Base-by-base conservation (phyloP, 2,888 invertebrate genomes). In the Trachelus stipa region DNA sequence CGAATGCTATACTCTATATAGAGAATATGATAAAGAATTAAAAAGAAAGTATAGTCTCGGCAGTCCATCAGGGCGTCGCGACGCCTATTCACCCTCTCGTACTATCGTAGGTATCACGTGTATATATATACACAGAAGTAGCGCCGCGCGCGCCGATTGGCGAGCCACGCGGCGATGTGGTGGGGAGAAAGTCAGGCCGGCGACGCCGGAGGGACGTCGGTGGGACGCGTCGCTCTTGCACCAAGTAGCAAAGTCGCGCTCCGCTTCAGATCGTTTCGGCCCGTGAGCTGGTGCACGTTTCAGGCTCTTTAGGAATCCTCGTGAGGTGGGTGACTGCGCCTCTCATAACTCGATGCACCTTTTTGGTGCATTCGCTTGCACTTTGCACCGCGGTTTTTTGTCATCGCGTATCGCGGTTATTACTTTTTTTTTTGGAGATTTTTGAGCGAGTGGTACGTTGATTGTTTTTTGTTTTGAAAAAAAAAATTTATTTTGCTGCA, bases 251-350 rank as follows among this genome's bases (percentile, higher is more conserved):
- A 74, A 74, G 68, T 40, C 75, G 78, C 78, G 75, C 71, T 78
- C 69, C 56, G 78, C 68, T 75, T 76, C 78, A 78, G 78, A 78
- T 75, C 68, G 78, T 78, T 75, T 76, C 68, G 75, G 71, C 73
- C n/a, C 37, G 75, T 68, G 69, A 75, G 56, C 75, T 34, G 35
- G 75, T 69, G 31, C 12, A 71, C 23, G 34, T 78, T 78, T 37
- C 37, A 12, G 37, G 12, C 37, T 37, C 37, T 4, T 37, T 37
- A 4, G 1, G 12, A 12, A 12, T 37, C 12, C 37, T 37, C 12
- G 37, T 37, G 37, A 37, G 37, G 37, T 37, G 37, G 73, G 73
- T 74, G 69, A 34, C 31, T 40, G 68, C 35, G 33, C n/a, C 73
- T 31, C 11, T 69, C 30, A 1, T 69, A 31, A 11, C 40, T 40